Conservation (phyloP, 2,113 vertebrate species). For the Cathartes aura region DNA sequence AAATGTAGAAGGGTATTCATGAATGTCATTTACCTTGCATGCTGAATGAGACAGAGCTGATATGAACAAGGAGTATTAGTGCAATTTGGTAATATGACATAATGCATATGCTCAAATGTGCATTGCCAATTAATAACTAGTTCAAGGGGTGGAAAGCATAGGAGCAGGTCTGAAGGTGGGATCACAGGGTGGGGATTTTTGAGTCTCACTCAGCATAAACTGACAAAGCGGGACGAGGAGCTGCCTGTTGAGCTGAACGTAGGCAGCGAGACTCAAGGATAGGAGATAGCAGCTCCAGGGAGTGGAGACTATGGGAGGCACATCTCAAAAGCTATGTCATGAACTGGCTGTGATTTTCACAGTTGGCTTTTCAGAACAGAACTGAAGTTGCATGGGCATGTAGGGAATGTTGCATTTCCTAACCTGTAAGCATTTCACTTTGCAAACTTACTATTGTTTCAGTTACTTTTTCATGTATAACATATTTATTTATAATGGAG, state of each 20-base stretch:
- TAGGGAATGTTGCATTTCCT: background rate
- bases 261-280: background rate
- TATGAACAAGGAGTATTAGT: background rate
- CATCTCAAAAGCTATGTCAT: background rate
- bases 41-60: background rate
- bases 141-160: background rate
- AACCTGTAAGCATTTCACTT: background rate
- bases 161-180: background rate
- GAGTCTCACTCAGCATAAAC: background rate
- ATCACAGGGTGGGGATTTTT: background rate
- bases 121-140: background rate
- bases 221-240: background rate
- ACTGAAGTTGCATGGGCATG: background rate
- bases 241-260: background rate
- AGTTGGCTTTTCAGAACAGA: background rate
- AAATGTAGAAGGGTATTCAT: background rate
- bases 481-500: background rate
- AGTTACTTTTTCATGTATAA: background rate
- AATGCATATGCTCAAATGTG: background rate
- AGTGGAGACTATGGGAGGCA: background rate
- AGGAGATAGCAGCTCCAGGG: background rate
- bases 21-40: background rate
- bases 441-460: background rate
- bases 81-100: background rate
- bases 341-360: background rate